Evolutionary conservation across 1,140 invertebrate species (phyloP).

Genomic region (Battus philenor): DNA sequence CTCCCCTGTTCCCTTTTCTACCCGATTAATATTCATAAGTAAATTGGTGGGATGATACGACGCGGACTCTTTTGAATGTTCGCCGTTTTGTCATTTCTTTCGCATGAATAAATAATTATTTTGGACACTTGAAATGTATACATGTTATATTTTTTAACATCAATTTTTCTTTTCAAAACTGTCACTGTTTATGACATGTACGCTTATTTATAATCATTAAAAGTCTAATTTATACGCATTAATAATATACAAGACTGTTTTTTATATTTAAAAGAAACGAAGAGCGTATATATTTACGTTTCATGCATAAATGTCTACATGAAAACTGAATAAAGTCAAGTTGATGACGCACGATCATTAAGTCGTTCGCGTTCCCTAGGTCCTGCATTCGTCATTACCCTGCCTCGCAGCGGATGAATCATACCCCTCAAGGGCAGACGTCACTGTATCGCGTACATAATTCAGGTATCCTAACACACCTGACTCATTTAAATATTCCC

Average conservation of each 20-base stretch:
- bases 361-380: neutral
- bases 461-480: constrained; percentile 23
- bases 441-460: neutral
- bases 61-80: constrained; percentile 1
- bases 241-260: too few species aligned
- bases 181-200: too few species aligned
- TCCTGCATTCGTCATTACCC: constrained; percentile 4
- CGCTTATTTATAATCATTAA: too few species aligned
- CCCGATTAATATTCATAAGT: constrained; percentile 67
- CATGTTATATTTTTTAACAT: too few species aligned
- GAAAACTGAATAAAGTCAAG: too few species aligned
- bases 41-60: constrained; percentile 57
- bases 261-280: too few species aligned
- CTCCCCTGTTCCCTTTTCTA: constrained; percentile 34
- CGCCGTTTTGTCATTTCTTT: neutral
- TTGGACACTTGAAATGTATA: too few species aligned
- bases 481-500: constrained; percentile 53
- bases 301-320: too few species aligned
- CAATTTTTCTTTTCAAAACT: too few species aligned
- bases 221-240: too few species aligned
- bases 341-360: constrained; percentile 11
- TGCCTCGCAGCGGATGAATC: constrained; percentile 5
- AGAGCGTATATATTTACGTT: too few species aligned
- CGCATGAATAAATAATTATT: neutral
- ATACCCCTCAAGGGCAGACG: constrained; percentile 4